These are phyloP conservation scores for Anoncus sp. DNA, from an alignment of 2,888 invertebrate genomes.

Conservation along the genomic window DNA sequence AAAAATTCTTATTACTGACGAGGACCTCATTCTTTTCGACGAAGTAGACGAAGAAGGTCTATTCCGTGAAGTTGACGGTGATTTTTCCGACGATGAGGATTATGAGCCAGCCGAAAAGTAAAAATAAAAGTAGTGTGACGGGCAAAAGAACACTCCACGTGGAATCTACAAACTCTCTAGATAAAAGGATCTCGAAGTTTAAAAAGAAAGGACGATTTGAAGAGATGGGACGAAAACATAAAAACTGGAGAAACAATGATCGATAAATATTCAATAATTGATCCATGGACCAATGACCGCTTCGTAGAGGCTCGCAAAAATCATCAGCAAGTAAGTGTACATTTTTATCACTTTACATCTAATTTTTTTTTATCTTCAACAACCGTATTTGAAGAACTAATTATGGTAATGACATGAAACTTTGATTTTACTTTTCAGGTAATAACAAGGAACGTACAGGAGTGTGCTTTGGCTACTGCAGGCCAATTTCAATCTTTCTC, in stretches of 20 bases:
- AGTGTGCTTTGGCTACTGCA: slow-evolving; percentile 30
- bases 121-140: slow-evolving; percentile 32
- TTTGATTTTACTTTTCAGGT: slow-evolving; percentile 3
- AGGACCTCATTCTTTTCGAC: slow-evolving; percentile 15
- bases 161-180: slow-evolving; percentile 37
- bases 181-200: slow-evolving; percentile 25
- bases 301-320: slow-evolving; percentile 39
- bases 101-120: not conserved
- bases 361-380: not conserved
- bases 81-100: not conserved
- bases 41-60: slow-evolving; percentile 7
- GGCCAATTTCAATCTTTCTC: slow-evolving; percentile 27
- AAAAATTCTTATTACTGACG: slow-evolving; percentile 16
- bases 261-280: slow-evolving; percentile 10
- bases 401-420: not conserved
- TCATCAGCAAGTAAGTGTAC: slow-evolving; percentile 35
- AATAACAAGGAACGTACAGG: slow-evolving; percentile 23
- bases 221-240: slow-evolving; percentile 44
- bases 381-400: not conserved
- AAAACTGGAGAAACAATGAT: slow-evolving; percentile 18
- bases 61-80: not conserved
- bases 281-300: slow-evolving; percentile 42
- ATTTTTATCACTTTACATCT: not conserved
- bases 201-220: slow-evolving; percentile 23
- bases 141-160: slow-evolving; percentile 39